Evolutionary conservation across 2,888 invertebrate genomes (phyloP).

Genomic region (Salticus scenicus): DNA sequence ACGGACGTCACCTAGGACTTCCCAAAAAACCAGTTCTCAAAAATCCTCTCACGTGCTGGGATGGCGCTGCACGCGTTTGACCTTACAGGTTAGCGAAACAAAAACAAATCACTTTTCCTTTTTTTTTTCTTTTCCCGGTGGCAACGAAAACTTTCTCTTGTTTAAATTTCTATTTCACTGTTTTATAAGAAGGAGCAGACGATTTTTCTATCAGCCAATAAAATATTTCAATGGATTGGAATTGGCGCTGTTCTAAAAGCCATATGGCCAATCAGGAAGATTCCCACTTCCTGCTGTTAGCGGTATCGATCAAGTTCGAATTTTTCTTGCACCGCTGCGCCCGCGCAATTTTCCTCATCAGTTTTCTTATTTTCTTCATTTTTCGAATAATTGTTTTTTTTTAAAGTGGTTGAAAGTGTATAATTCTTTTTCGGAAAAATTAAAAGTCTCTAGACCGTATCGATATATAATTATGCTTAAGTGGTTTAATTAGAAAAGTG

Average conservation of each 20-base stretch:
- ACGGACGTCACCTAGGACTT: constrained; percentile 12
- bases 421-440: neutral
- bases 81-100: neutral
- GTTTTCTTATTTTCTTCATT: neutral
- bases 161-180: neutral
- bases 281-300: neutral
- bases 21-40: constrained; percentile 12
- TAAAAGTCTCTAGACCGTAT: neutral
- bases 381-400: neutral
- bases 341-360: neutral
- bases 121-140: neutral
- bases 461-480: neutral
- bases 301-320: constrained; percentile 2
- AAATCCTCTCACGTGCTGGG: neutral
- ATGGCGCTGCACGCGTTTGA: neutral
- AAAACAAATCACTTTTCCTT: neutral
- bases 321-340: neutral
- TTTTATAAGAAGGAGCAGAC: neutral
- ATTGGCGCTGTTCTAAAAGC: neutral
- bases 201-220: neutral
- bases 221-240: neutral
- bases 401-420: neutral
- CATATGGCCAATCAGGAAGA: neutral
- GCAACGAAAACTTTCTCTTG: neutral
- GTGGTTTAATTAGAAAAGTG: neutral